phyloP scores from a whole-genome alignment of 2,797 vertebrate species.

The Anguilla anguilla region DNA sequence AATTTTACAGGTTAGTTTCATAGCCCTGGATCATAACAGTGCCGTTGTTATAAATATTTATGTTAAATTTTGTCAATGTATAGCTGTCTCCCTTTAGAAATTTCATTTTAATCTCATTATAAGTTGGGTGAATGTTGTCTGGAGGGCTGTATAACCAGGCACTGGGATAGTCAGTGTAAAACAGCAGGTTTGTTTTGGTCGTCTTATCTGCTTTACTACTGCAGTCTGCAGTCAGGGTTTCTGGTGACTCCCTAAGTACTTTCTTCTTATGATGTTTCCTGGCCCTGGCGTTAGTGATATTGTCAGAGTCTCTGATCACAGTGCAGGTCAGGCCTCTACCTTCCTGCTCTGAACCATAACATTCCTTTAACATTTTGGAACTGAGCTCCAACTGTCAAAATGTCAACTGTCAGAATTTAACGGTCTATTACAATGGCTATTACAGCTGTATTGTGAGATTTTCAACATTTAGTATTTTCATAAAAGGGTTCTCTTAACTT shows the following conservation, averaged over 20 bases:
- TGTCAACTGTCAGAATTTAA: too few relatives aligned
- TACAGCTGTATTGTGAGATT: background rate
- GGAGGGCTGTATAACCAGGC: background rate
- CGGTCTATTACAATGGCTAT: background rate
- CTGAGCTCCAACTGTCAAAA: too few relatives aligned
- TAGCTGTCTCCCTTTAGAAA: conserved; percentile 3
- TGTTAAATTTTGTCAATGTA: background rate
- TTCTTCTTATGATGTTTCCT: too few relatives aligned
- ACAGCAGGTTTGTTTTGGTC: background rate
- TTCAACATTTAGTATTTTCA: too few relatives aligned
- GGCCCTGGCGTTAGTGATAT: too few relatives aligned
- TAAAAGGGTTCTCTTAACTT: too few relatives aligned
- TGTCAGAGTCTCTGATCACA: too few relatives aligned
- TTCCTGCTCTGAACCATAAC: too few relatives aligned
- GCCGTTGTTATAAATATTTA: background rate
- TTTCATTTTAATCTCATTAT: background rate
- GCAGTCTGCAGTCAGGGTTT: too few relatives aligned
- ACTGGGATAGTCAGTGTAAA: background rate
- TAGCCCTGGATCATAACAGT: background rate
- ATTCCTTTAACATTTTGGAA: background rate
- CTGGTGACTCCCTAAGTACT: too few relatives aligned
- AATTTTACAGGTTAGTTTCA: background rate
- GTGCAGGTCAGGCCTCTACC: too few relatives aligned
- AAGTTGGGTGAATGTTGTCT: background rate
- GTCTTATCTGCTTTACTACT: background rate